A percentile compares a stretch with the other conserved stretches of the same genome.
Conservation (phyloP, 2,888 invertebrate species). For the Sclerodermus sp. region DNA sequence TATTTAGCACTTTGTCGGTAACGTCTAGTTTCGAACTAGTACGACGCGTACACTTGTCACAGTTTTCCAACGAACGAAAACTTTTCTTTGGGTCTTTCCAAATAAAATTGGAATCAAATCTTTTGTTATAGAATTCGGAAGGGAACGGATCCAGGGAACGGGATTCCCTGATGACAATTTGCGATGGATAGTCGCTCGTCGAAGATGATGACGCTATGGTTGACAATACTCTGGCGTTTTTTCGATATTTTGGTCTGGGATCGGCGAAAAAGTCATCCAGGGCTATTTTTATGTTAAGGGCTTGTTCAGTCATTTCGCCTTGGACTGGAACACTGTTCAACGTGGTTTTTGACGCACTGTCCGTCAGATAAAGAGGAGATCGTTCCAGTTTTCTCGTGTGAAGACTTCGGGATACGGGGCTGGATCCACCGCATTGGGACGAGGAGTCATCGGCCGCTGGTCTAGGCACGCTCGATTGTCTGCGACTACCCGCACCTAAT, state of each 20-base stretch:
- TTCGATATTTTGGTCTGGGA: constrained; percentile 35
- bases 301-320: constrained; percentile 41
- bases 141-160: constrained; percentile 70
- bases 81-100: constrained; percentile 50
- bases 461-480: constrained; percentile 68
- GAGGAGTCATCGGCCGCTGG: constrained; percentile 42
- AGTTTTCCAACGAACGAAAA: constrained; percentile 60
- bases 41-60: constrained; percentile 55
- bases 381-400: constrained; percentile 56
- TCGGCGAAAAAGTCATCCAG: constrained; percentile 49
- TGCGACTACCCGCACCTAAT: constrained; percentile 63
- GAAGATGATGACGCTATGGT: constrained; percentile 68
- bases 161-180: constrained; percentile 62
- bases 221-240: constrained; percentile 61
- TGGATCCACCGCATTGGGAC: constrained; percentile 60
- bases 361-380: constrained; percentile 60
- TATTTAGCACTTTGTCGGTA: constrained; percentile 59
- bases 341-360: constrained; percentile 59
- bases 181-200: constrained; percentile 48
- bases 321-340: constrained; percentile 51
- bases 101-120: constrained; percentile 40
- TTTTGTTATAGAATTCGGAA: constrained; percentile 37
- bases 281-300: constrained; percentile 45
- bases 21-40: constrained; percentile 57
- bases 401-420: constrained; percentile 55